Evolutionary conservation across 2,797 vertebrate genomes (phyloP), one percentile per base, ranked within the genome.

Genomic region (Arremon aurantiirostris): DNA sequence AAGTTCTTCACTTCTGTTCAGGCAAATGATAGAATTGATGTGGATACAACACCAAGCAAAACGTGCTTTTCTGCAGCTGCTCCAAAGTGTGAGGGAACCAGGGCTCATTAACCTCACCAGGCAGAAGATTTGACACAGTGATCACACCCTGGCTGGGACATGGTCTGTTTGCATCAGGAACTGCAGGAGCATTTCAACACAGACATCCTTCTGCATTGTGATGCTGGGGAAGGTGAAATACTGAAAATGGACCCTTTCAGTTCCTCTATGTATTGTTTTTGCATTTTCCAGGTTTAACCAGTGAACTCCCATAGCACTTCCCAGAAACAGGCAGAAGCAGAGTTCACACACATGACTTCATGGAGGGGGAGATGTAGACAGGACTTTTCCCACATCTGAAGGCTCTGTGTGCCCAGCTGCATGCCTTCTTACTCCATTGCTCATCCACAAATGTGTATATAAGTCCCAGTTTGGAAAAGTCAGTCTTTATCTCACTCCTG

Each of bases 291-390:
- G 14, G 21, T 83, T 81, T 60, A 86, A 60, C 9, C 0, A 2
- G 17, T 52, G 49, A 75, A 47, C 2, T 53, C 3, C 24, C 3
- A 6, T 5, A 64, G 4, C 8, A 34, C 6, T 47, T 70, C 32
- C 35, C 12, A 49, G 8, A 37, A 71, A 24, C 1, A 46, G 9
- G 15, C 11, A 60, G 24, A 68, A 68, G 22, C 16, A 10, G 46
- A 64, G 18, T 14, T 28, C 32, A n/a, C 13, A 44, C 14, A 10
- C 0, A 0, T 10, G 19, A 10, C 12, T 57, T 11, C 14, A 14
- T 2, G 15, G 24, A 52, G 13, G 1, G 3, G 22, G 8, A 78
- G 32, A 32, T 4, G 10, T 1, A 60, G 6, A 22, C 14, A 63
- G 24, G 21, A 35, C 19, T 53, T 47, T 4, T 15, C 47, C 19